Evolutionary conservation across 2,797 vertebrate genomes (phyloP).

Genomic region (Alfaro cultratus): DNA sequence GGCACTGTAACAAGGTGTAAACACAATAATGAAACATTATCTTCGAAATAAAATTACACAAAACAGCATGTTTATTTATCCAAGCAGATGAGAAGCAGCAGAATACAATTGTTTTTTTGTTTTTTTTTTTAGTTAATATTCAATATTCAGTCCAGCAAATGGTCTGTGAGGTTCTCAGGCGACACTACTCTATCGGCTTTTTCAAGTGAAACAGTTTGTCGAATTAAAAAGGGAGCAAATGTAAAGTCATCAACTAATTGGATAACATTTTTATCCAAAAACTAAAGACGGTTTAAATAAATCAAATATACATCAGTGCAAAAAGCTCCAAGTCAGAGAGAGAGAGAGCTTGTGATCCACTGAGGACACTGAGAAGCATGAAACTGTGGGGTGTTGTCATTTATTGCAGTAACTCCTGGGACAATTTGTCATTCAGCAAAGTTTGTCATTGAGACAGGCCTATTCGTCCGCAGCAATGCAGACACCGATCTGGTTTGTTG

Average conservation of each 20-base stretch:
- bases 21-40: slow-evolving; percentile 4
- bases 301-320: background rate
- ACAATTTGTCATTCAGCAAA: background rate
- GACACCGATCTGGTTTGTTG: background rate
- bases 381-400: too few species aligned
- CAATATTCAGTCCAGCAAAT: background rate
- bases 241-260: background rate
- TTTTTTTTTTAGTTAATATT: background rate
- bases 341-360: background rate
- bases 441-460: background rate
- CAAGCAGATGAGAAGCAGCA: background rate
- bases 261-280: background rate
- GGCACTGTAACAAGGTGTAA: background rate
- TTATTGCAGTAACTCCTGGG: too few species aligned
- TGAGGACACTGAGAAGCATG: background rate
- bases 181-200: background rate
- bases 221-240: background rate
- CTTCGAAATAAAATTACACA: background rate
- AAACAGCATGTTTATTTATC: background rate
- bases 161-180: background rate
- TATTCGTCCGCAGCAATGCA: background rate
- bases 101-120: background rate
- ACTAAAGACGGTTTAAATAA: background rate
- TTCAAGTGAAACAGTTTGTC: background rate
- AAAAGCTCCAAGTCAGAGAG: background rate